These are phyloP conservation scores for Stegodyphus dumicola DNA, from an alignment of 1,140 invertebrate genomes.

Conservation along the genomic window DNA sequence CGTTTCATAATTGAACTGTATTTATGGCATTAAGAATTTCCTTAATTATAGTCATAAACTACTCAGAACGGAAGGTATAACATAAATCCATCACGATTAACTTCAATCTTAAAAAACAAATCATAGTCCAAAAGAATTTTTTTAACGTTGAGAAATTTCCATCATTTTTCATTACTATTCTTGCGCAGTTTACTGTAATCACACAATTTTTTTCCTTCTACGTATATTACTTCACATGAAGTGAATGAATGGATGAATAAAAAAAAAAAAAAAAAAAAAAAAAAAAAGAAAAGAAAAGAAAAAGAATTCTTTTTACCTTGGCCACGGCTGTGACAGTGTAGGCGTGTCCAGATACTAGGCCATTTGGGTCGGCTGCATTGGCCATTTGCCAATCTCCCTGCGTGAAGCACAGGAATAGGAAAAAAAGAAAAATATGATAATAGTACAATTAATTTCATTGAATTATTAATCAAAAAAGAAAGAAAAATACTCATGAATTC, in stretches of 20 bases:
- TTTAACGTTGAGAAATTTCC: background rate
- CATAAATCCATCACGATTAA: too few relatives aligned
- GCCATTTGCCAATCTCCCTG: slow-evolving; percentile 70
- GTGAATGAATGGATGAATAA: background rate
- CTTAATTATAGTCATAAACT: too few relatives aligned
- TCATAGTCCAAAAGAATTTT: too few relatives aligned
- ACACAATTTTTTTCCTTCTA: background rate
- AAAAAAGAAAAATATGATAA: background rate
- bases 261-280: background rate
- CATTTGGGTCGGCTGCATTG: slow-evolving; percentile 69
- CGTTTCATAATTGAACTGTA: too few relatives aligned
- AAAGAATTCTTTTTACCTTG: slow-evolving; percentile 77
- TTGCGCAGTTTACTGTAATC: slow-evolving; percentile 5
- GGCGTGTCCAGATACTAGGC: slow-evolving; percentile 72
- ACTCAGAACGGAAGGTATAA: too few relatives aligned
- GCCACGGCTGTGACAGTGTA: slow-evolving; percentile 75
- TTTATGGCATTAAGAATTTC: too few relatives aligned
- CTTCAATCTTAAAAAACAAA: too few relatives aligned
- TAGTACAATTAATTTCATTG: background rate
- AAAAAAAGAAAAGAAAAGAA: background rate
- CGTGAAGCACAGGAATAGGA: background rate
- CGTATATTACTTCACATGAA: slow-evolving; percentile 5
- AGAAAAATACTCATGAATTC: too few relatives aligned
- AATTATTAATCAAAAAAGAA: too few relatives aligned
- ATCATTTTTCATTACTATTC: slow-evolving; percentile 26